These are phyloP conservation scores for Tinea trinotella DNA, from an alignment of 2,888 invertebrate genomes.

Conservation along the genomic window DNA sequence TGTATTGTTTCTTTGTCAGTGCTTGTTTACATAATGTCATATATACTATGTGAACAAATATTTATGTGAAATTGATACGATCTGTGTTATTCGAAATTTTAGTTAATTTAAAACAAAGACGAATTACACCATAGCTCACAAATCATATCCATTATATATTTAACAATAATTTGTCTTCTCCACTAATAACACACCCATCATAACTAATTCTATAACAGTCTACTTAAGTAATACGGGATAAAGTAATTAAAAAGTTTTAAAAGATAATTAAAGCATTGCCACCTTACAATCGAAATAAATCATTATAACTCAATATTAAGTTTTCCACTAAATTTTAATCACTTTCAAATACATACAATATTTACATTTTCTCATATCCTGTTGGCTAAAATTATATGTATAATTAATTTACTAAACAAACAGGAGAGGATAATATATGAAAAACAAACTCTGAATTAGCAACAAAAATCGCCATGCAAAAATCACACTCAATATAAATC, in stretches of 20 bases:
- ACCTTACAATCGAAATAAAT: slow-evolving; percentile 69
- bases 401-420: neutral
- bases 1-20: neutral
- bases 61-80: neutral
- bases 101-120: neutral
- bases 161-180: slow-evolving; percentile 24
- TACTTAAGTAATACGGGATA: slow-evolving; percentile 69
- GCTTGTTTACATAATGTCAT: slow-evolving; percentile 4
- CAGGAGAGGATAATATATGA: slow-evolving; percentile 45
- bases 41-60: neutral
- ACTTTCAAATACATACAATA: slow-evolving; percentile 52
- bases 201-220: slow-evolving; percentile 72
- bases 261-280: slow-evolving; percentile 72
- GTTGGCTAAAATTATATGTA: neutral
- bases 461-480: slow-evolving; percentile 63
- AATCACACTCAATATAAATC: slow-evolving; percentile 61
- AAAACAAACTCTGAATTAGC: slow-evolving; percentile 46
- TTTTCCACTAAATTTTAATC: slow-evolving; percentile 48
- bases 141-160: slow-evolving; percentile 27
- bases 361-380: slow-evolving; percentile 33
- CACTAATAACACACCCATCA: slow-evolving; percentile 45
- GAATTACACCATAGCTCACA: slow-evolving; percentile 8
- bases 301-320: slow-evolving; percentile 61
- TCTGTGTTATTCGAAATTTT: neutral
- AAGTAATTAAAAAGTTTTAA: slow-evolving; percentile 56